Base-by-base conservation (phyloP, 2,888 invertebrate genomes). In the Meteorus colon region DNA sequence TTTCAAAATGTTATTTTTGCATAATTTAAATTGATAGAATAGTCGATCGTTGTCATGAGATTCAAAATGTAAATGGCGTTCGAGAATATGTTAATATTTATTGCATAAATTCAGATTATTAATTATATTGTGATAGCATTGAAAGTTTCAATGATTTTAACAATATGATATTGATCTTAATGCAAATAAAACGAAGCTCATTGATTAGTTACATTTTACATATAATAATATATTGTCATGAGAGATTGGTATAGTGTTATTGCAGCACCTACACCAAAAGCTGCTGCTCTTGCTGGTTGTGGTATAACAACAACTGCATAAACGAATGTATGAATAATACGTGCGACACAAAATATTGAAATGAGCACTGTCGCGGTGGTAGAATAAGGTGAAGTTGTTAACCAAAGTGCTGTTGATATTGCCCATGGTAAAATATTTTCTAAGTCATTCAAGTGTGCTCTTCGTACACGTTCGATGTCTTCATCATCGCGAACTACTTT, bases 391-490 rank as follows among this genome's bases (percentile, higher is more conserved):
- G 87, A 86, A 0, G 91, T 91, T 48, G 89, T 80, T 5, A 90
- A 84, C 85, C 91, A 92, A 37, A 91, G 81, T 12, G 89, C 82
- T 4, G 90, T 91, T 62, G 90, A 79, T 27, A 91, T 85, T 82
- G 91, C 92, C 69, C 90, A 86, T 0, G 91, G 87, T 37, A 82
- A 31, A 62, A 92, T 91, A 85, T 91, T 92, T 83, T 92, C 92
- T 66, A 92, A 81, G 84, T 92, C 92, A 81, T 92, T 92, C 80
- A 89, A 86, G 80, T 92, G 92, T 31, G 91, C 91, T 78, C 92
- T 91, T 86, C 91, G 83, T 2, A 89, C 87, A 77, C 91, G 84
- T 80, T 91, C 91, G 3, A 91, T 88, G 78, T 91, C 90, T 2
- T 86, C 86, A 78, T 91, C 89, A 72, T 85, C 74, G 41, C 41